Evolutionary conservation across 2,113 vertebrate species (phyloP).

Genomic region (Epinephelus cyanopodus): DNA sequence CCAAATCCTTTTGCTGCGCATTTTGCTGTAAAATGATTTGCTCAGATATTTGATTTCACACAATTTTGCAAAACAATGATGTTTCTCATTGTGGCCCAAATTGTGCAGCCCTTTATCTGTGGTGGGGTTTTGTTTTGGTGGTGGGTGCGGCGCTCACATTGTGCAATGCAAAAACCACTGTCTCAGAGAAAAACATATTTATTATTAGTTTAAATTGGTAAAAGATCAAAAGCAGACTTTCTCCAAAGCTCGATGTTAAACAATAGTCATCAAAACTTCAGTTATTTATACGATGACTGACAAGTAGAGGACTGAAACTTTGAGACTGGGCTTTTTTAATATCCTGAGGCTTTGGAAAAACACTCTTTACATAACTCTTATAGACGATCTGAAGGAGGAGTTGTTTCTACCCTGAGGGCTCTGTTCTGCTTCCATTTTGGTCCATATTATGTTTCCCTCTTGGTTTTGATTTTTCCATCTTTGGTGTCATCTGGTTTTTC

Average conservation of each 20-base stretch:
- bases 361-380: slow-evolving; percentile 5
- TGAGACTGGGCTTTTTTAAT: slow-evolving; percentile 7
- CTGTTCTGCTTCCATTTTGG: slow-evolving; percentile 50
- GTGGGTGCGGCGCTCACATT: slow-evolving; percentile 3
- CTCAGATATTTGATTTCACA: slow-evolving; percentile 1
- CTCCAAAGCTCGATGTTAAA: slow-evolving; percentile 41
- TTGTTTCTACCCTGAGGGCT: slow-evolving; percentile 44
- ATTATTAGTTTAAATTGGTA: slow-evolving; percentile 21
- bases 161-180: slow-evolving; percentile 32
- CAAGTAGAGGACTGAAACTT: slow-evolving; percentile 19
- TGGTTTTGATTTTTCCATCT: slow-evolving; percentile 55
- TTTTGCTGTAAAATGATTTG: slow-evolving; percentile 7
- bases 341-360: slow-evolving; percentile 59
- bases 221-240: slow-evolving; percentile 52
- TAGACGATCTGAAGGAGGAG: slow-evolving; percentile 36
- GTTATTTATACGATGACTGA: slow-evolving; percentile 14
- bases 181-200: slow-evolving; percentile 11
- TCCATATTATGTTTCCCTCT: slow-evolving; percentile 44
- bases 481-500: slow-evolving; percentile 62
- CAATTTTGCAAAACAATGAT: slow-evolving; percentile 12
- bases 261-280: slow-evolving; percentile 17
- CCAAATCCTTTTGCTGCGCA: background rate
- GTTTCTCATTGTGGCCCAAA: slow-evolving; percentile 37
- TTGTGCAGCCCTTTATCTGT: slow-evolving; percentile 54
- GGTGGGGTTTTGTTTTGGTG: slow-evolving; percentile 30